Base-by-base conservation (phyloP, 2,888 invertebrate genomes). In the Melieria crassipennis region DNA sequence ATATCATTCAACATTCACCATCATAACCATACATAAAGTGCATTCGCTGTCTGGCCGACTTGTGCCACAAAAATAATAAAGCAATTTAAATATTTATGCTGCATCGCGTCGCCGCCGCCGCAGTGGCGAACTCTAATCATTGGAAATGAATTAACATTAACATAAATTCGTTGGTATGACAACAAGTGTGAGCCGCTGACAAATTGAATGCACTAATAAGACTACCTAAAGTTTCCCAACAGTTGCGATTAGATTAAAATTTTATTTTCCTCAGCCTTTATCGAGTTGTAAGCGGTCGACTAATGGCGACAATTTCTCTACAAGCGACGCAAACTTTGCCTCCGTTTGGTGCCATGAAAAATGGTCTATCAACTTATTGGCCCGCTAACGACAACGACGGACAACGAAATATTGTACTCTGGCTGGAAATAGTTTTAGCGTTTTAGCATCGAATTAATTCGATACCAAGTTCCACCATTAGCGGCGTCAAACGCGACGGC, bases 201-300 rank as follows among this genome's bases (percentile, higher is more conserved):
- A 81, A 79, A 81, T 83, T 82, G 80, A 77, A 73, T 78, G 79
- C 76, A 78, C 77, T 80, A 82, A 77, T 79, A 76, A 80, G 81
- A 67, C 61, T 57, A 64, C 57, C 56, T 65, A 55, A 60, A 67
- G 50, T 47, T 79, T 78, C 80, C 79, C 79, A 81, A 76, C 79
- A 61, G 80, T 76, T 77, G 75, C 73, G 76, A 63, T 70, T 62
- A 75, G 82, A 82, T 83, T 79, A 80, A 82, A 81, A 81, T 83
- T 79, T 78, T 81, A 82, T 80, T 82, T 65, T 16, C 43, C 11
- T 16, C 45, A 10, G 13, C 30, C 52, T 52, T 52, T 30, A 30
- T 30, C 30, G 30, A 3, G 30, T 30, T 30, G 13, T 9, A 52
- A 52, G 13, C 13, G 11, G 46, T 13, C 42, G 13, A n/a, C 42